Percentiles rank a stretch among this genome's conserved stretches.
Conservation (phyloP, 2,888 invertebrate genomes). For the Cotesia congregata region DNA sequence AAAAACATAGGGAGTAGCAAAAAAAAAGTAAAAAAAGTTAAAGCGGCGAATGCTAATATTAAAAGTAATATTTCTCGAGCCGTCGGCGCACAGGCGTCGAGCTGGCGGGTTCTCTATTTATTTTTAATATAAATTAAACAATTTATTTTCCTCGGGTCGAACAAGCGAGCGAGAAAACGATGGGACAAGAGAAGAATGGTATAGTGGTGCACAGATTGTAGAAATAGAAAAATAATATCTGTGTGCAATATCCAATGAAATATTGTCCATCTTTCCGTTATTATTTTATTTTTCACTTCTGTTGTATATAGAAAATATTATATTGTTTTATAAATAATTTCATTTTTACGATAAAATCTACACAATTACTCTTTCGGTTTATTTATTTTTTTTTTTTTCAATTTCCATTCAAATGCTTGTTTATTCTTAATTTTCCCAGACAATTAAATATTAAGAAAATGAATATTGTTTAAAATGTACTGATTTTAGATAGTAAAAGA, state of each 20-base stretch:
- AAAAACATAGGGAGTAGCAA: conserved; percentile 30
- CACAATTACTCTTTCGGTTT: not conserved
- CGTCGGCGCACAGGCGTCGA: conserved; percentile 63
- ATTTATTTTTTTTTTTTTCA: not conserved
- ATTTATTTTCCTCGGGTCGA: conserved; percentile 71
- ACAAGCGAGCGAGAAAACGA: conserved; percentile 46
- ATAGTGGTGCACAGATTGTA: conserved; percentile 47
- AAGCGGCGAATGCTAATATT: conserved; percentile 67
- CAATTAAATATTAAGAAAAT: not conserved
- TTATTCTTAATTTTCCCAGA: not conserved
- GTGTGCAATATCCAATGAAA: conserved; percentile 70
- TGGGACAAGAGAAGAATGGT: conserved; percentile 49
- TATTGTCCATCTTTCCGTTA: conserved; percentile 62
- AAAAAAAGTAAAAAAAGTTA: conserved; percentile 35
- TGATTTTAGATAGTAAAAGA: not conserved
- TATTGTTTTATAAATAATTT: not conserved
- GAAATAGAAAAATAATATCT: conserved; percentile 70
- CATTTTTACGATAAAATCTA: not conserved
- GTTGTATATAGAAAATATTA: conserved; percentile 13
- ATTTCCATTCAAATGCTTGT: not conserved
- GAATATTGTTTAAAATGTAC: not conserved
- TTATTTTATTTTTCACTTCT: conserved; percentile 10
- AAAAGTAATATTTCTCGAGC: conserved; percentile 70
- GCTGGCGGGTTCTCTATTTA: conserved; percentile 58
- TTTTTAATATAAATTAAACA: conserved; percentile 73